These are phyloP conservation scores for Parnassius glacialis DNA, from an alignment of 2,888 invertebrate genomes.

Conservation along the genomic window DNA sequence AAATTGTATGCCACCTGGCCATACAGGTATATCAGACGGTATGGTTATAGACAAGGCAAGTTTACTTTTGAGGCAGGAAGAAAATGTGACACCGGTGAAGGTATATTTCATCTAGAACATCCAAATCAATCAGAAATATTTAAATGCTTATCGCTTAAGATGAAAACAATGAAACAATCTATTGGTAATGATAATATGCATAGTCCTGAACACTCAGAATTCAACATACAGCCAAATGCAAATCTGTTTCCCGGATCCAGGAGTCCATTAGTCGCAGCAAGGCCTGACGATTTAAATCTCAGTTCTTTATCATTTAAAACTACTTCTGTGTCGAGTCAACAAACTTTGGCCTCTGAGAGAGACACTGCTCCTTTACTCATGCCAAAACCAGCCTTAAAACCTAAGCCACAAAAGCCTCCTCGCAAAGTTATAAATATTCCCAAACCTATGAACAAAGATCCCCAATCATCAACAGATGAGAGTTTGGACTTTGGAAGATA, in stretches of 20 bases:
- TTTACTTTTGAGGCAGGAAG: constrained; percentile 94
- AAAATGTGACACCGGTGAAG: constrained; percentile 93
- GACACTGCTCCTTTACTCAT: constrained; percentile 69
- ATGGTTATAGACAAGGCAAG: constrained; percentile 92
- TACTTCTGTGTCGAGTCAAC: constrained; percentile 65
- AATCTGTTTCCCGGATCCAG: constrained; percentile 91
- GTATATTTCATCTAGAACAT: constrained; percentile 89
- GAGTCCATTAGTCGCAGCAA: constrained; percentile 87
- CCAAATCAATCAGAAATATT: constrained; percentile 91
- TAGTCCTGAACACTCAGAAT: constrained; percentile 86
- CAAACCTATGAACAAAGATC: constrained; percentile 61
- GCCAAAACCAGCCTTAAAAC: constrained; percentile 81
- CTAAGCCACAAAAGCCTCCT: constrained; percentile 83
- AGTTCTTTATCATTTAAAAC: constrained; percentile 72
- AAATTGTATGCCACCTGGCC: constrained; percentile 89
- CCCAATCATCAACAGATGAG: constrained; percentile 66
- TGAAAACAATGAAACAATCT: constrained; percentile 93
- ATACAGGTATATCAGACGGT: constrained; percentile 89
- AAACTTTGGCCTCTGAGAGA: constrained; percentile 59
- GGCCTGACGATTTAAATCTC: constrained; percentile 72
- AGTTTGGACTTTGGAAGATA: constrained; percentile 75
- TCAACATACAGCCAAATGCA: constrained; percentile 86
- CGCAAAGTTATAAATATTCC: constrained; percentile 76
- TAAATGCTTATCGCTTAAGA: constrained; percentile 89
- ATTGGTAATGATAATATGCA: constrained; percentile 85